Percentiles rank a stretch among this genome's conserved stretches.
Evolutionary conservation across 2,797 vertebrate species (phyloP).

Genomic region (Dipus sagitta): DNA sequence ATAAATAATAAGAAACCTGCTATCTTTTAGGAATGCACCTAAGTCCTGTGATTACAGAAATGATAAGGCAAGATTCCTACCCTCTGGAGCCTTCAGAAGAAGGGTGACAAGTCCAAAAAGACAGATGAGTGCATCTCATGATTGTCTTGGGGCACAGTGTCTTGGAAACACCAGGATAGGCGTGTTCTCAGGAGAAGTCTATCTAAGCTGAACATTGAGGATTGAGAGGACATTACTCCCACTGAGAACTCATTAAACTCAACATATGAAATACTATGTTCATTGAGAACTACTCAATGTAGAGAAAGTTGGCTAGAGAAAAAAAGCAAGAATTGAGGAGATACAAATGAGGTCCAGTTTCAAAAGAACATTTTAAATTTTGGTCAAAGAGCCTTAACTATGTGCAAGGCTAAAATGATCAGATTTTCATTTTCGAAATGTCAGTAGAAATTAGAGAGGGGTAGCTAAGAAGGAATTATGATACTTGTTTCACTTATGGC

Average conservation of each 20-base stretch:
- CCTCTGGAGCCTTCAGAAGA: background rate
- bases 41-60: background rate
- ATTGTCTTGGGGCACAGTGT: background rate
- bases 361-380: background rate
- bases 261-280: background rate
- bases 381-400: background rate
- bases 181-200: background rate
- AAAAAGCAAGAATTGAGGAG: background rate
- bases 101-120: background rate
- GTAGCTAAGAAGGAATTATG: background rate
- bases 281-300: background rate
- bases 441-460: background rate
- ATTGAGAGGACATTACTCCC: background rate
- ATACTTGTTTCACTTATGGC: background rate
- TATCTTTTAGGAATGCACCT: background rate
- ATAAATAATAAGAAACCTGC: background rate
- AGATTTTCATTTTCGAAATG: background rate
- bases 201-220: background rate
- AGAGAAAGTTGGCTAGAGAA: background rate
- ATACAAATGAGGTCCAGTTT: background rate
- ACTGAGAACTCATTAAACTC: accelerated
- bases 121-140: background rate
- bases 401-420: background rate
- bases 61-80: background rate
- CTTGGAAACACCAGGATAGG: background rate